Conservation (phyloP, 2,113 vertebrate genomes). For the Cichladusa arquata region DNA sequence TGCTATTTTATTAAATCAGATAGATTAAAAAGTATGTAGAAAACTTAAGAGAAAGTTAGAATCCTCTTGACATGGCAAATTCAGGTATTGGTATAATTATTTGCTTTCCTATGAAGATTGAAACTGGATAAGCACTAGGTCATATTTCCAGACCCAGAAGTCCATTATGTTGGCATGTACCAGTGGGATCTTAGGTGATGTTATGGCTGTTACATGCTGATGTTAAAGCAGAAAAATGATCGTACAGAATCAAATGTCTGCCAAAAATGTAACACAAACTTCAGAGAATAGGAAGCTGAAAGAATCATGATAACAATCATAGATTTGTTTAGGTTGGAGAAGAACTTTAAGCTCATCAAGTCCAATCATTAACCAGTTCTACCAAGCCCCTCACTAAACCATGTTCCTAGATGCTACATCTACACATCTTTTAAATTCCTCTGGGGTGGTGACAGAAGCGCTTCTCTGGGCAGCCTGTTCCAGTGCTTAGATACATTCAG, state of each 20-base stretch:
- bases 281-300: background rate
- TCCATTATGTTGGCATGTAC: accelerated
- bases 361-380: background rate
- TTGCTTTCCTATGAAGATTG: background rate
- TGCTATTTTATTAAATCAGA: background rate
- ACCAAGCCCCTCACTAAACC: background rate
- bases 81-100: background rate
- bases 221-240: background rate
- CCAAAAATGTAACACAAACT: background rate
- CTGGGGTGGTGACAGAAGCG: background rate
- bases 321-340: background rate
- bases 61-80: background rate
- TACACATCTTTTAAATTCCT: background rate
- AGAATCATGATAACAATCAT: background rate
- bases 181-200: background rate
- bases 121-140: background rate
- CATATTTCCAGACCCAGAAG: background rate
- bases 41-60: background rate
- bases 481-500: background rate
- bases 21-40: background rate
- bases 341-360: background rate
- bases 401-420: no score
- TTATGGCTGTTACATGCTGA: background rate
- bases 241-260: background rate
- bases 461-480: background rate